Conservation (phyloP, 2,797 vertebrate genomes). For the Eulemur mongoz region DNA sequence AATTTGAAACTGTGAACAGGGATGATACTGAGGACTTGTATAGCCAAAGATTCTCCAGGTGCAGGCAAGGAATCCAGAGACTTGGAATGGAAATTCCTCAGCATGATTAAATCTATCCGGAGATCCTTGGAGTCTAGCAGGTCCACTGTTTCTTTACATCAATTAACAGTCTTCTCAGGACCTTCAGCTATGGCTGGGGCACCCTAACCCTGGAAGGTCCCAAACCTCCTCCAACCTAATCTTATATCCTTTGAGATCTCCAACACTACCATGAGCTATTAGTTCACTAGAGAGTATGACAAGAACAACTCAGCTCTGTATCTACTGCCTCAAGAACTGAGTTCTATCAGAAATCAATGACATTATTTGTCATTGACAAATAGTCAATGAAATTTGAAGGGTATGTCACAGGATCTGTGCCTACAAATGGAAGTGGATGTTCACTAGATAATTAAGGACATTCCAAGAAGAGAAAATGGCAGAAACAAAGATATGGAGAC, state of each 20-base stretch:
- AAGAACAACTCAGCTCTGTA: not conserved
- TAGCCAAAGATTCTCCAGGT: not conserved
- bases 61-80: not conserved
- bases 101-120: not conserved
- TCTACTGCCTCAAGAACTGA: not conserved
- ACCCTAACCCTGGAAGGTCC: not conserved
- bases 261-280: not conserved
- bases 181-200: not conserved
- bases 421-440: not conserved
- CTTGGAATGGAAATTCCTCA: not conserved
- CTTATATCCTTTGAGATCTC: not conserved
- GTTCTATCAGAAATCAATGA: not conserved
- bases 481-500: not conserved
- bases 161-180: not conserved
- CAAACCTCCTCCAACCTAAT: not conserved
- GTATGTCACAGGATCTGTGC: not conserved
- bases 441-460: not conserved
- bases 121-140: not conserved
- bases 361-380: not conserved
- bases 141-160: not conserved
- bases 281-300: not conserved
- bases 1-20: not conserved
- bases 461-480: not conserved
- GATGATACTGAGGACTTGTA: not conserved
- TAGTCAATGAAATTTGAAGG: not conserved